Evolutionary conservation across 2,113 vertebrate genomes (phyloP), one percentile per base, ranked within the genome.

Genomic region (Oreocharis arfaki): DNA sequence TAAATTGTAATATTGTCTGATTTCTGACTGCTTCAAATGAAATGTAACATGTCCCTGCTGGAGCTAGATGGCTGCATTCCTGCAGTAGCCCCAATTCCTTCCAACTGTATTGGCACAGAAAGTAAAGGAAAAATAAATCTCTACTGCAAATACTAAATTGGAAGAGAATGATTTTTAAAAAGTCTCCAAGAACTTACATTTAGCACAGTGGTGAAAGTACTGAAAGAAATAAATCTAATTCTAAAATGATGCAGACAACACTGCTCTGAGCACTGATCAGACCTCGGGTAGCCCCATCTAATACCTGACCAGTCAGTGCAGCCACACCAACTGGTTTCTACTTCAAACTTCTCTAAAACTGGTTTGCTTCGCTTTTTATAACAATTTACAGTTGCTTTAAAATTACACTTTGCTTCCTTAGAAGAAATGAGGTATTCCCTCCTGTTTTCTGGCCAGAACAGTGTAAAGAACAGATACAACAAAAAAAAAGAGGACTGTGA

Each of bases 181-280:
- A 47, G 88, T 57, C 63, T 94, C 46, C 82, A 47, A 93, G 83
- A 96, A 87, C 65, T 79, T 81, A 81, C 59, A 94, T 56, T 81
- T 69, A 90, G 77, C 61, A 82, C 28, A 84, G 32, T 11, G n/a
- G 44, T 39, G 28, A 61, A 92, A 96, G 75, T 61, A 89, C 35
- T 80, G 71, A 69, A 87, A 59, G 52, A 77, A 80, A 78, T 13
- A 52, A 91, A 86, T 39, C 64, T 88, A 59, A 80, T 73, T 65
- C 52, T 65, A 37, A 73, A 81, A 46, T 16, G 13, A 69, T 28
- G 35, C 32, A 37, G 69, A 52, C 64, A 92, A 26, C 47, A 46
- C 4, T 35, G 69, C 84, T 89, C 56, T 84, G 78, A 85, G 52
- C 53, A 82, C 44, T 19, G 39, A 52, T 2, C 74, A 3, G 6